phyloP scores from a whole-genome alignment of 1,140 invertebrate genomes.

The Orussus abietinus region DNA sequence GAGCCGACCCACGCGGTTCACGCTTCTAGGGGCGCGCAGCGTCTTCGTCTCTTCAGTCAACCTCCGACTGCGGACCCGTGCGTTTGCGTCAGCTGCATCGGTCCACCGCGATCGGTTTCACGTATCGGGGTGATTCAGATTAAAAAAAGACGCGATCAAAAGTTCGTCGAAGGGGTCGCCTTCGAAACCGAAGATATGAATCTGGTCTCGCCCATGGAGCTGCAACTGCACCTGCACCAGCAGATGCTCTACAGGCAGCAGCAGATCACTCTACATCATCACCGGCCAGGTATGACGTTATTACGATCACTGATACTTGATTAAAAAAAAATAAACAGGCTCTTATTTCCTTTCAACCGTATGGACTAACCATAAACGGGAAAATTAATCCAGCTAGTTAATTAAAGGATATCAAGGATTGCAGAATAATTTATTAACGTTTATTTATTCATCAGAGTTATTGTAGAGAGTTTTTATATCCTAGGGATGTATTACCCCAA shows the following conservation, averaged over 20 bases:
- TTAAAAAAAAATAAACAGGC: too few species aligned
- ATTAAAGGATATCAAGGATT: too few species aligned
- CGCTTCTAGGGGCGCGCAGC: background rate
- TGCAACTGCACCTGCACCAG: slow-evolving; percentile 28
- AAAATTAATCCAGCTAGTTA: too few species aligned
- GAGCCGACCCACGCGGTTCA: background rate
- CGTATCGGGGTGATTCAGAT: background rate
- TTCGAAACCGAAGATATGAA: slow-evolving; percentile 10
- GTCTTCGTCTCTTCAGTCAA: background rate
- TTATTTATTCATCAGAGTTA: too few species aligned
- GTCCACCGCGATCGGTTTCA: background rate
- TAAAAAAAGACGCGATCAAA: background rate
- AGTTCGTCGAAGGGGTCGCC: background rate
- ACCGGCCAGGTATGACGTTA: slow-evolving; percentile 28
- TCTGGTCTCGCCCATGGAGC: slow-evolving; percentile 20
- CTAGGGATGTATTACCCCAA: too few species aligned
- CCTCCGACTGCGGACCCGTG: background rate
- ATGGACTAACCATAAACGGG: too few species aligned
- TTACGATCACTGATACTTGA: too few species aligned
- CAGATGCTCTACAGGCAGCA: slow-evolving; percentile 27
- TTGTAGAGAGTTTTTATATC: too few species aligned
- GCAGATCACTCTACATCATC: slow-evolving; percentile 18
- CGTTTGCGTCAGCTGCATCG: background rate
- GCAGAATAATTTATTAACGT: too few species aligned
- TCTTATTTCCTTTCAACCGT: too few species aligned